phyloP scores from a whole-genome alignment of 2,797 vertebrate genomes.

The Dromococcyx pavoninus region DNA sequence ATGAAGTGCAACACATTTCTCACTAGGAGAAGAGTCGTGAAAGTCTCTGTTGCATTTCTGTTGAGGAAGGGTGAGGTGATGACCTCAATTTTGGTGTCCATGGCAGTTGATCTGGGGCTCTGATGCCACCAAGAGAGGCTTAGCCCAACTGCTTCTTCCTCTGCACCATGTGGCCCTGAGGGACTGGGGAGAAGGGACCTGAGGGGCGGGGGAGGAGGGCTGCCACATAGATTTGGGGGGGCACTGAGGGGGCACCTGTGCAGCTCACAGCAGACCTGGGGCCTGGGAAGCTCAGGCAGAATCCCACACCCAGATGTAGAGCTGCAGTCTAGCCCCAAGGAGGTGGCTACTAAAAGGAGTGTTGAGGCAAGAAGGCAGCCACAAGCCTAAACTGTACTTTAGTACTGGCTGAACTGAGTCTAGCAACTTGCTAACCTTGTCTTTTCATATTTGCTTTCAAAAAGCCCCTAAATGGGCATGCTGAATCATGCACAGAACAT shows the following conservation, averaged over 20 bases:
- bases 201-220: no score
- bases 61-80: background rate
- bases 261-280: background rate
- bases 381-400: background rate
- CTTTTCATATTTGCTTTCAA: background rate
- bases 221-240: fast-evolving
- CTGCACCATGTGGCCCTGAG: fast-evolving
- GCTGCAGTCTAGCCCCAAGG: background rate
- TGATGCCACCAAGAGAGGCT: background rate
- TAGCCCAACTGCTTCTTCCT: background rate
- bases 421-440: background rate
- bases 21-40: background rate
- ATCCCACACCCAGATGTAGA: background rate
- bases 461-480: background rate
- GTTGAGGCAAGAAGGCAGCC: background rate
- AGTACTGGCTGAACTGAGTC: background rate
- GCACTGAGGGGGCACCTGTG: background rate
- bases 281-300: background rate
- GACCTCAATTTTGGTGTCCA: background rate
- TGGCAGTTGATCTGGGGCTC: background rate
- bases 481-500: background rate
- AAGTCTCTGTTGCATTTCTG: background rate
- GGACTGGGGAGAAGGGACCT: no score
- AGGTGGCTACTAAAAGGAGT: background rate
- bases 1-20: background rate